Evolutionary conservation across 2,113 vertebrate genomes (phyloP).

Genomic region (Glaucomys volans): DNA sequence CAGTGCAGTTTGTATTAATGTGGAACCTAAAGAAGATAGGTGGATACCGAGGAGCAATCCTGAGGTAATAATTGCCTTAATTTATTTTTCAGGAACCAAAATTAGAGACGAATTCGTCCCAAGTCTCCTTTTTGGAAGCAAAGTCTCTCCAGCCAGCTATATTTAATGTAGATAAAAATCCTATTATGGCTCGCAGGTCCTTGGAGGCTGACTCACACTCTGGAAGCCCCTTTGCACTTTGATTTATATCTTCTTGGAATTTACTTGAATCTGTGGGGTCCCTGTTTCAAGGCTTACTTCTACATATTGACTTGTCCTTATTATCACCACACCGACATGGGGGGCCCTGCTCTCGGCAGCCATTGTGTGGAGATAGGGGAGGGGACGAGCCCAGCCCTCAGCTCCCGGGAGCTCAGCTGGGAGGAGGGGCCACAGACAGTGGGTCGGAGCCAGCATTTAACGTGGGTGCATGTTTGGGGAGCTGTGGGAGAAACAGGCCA

Average conservation of each 20-base stretch:
- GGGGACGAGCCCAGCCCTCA: accelerated
- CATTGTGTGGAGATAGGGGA: accelerated
- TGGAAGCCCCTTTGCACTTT: background rate
- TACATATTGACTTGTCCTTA: background rate
- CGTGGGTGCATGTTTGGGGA: accelerated
- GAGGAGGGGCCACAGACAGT: accelerated
- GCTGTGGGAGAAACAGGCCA: accelerated
- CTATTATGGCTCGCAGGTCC: background rate
- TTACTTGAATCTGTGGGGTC: background rate
- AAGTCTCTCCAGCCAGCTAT: background rate
- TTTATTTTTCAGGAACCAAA: conserved; percentile 70
- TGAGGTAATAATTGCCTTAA: conserved; percentile 63
- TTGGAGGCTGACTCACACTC: background rate
- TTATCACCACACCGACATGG: background rate
- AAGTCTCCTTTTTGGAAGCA: conserved; percentile 37
- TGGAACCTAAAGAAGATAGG: conserved; percentile 14
- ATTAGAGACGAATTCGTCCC: conserved; percentile 66
- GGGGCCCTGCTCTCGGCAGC: accelerated
- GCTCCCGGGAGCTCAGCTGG: accelerated
- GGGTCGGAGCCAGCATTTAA: accelerated
- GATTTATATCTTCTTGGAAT: background rate
- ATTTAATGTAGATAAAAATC: conserved; percentile 58
- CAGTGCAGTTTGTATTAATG: background rate
- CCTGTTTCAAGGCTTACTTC: background rate
- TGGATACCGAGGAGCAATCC: background rate